Percentiles rank a stretch among this genome's conserved stretches.
These are phyloP conservation scores for Steatornis caripensis DNA, from an alignment of 2,113 vertebrate genomes.

Conservation along the genomic window DNA sequence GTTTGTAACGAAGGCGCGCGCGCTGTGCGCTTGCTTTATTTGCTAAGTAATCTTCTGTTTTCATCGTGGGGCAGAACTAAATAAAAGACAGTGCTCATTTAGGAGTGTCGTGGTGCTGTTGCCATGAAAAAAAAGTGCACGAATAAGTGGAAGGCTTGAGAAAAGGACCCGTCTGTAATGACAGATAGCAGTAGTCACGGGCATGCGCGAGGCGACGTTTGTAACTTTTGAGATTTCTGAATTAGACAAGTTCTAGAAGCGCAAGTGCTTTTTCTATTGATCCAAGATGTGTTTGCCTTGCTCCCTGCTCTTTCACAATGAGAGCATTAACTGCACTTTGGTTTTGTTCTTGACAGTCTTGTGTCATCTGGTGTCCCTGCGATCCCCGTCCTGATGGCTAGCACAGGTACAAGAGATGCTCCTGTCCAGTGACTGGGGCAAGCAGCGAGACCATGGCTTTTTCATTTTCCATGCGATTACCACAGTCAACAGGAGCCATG, in stretches of 20 bases:
- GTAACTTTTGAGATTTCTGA: background rate
- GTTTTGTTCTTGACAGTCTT: background rate
- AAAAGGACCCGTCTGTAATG: background rate
- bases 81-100: background rate
- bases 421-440: background rate
- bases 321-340: background rate
- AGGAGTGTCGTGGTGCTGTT: background rate
- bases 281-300: background rate
- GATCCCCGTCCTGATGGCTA: fast-evolving
- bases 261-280: background rate
- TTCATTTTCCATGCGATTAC: too few relatives aligned
- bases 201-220: background rate
- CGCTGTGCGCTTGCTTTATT: fast-evolving
- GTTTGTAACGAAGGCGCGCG: fast-evolving
- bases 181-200: background rate
- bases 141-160: background rate
- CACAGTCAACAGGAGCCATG: fast-evolving
- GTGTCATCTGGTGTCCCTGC: background rate
- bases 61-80: fast-evolving
- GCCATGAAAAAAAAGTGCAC: background rate
- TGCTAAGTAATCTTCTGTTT: background rate
- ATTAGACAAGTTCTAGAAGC: background rate
- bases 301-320: background rate
- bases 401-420: background rate
- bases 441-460: fast-evolving